Conservation (phyloP, 2,888 invertebrate species). For the Dynastes hyllus region DNA sequence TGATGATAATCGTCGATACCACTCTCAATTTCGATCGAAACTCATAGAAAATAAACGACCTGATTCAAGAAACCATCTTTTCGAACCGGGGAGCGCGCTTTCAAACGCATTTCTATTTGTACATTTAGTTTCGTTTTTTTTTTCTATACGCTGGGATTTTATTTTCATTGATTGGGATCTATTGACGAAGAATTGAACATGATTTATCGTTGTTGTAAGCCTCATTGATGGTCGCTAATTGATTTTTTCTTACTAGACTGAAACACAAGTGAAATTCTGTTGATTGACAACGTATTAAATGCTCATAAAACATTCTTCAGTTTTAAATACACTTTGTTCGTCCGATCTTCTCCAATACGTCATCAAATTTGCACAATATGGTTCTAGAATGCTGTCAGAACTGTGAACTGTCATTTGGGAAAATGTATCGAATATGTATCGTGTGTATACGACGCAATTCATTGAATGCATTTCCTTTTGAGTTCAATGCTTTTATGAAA, state of each 20-base stretch:
- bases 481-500: no score
- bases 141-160: not conserved
- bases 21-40: constrained; percentile 57
- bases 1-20: constrained; percentile 49
- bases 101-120: constrained; percentile 56
- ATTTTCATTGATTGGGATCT: not conserved
- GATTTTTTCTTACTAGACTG: not conserved
- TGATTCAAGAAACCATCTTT: constrained; percentile 21
- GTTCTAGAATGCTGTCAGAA: no score
- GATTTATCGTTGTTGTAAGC: not conserved
- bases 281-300: not conserved
- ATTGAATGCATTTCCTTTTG: no score
- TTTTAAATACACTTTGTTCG: no score
- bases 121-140: constrained; percentile 29
- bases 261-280: constrained; percentile 1
- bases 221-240: not conserved
- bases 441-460: no score
- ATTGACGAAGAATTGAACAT: not conserved
- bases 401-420: no score
- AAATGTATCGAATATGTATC: no score
- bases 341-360: no score
- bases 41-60: constrained; percentile 40
- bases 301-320: no score
- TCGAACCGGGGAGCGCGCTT: constrained; percentile 52
- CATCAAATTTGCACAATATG: no score